These are phyloP conservation scores for Siderastrea siderea DNA, from an alignment of 92 coral and sea anemone genomes.

Conservation along the genomic window DNA sequence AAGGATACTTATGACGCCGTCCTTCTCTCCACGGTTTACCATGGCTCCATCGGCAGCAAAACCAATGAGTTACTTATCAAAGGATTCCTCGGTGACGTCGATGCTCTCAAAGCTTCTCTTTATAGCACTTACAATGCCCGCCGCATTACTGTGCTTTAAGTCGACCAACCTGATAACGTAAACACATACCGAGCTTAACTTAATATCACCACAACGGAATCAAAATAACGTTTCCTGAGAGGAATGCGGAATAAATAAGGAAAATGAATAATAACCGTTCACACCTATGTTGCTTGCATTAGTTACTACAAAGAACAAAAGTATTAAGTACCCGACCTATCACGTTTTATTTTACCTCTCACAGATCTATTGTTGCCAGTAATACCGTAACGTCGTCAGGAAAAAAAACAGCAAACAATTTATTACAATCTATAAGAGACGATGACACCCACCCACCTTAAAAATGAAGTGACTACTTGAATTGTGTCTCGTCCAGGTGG, in stretches of 20 bases:
- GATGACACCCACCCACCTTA: too few relatives aligned
- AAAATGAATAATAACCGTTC: background rate
- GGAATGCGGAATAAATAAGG: background rate
- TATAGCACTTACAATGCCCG: conserved; percentile 72
- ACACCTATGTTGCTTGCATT: conserved; percentile 3
- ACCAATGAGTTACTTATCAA: conserved; percentile 71
- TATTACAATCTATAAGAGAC: too few relatives aligned
- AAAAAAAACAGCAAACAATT: too few relatives aligned
- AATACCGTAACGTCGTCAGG: too few relatives aligned
- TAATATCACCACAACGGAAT: conserved; percentile 2
- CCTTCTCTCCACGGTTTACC: conserved; percentile 66
- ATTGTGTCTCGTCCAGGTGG: too few relatives aligned
- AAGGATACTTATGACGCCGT: conserved; percentile 68
- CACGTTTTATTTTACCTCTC: background rate
- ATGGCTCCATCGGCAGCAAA: conserved; percentile 74
- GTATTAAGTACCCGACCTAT: background rate
- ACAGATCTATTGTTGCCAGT: too few relatives aligned
- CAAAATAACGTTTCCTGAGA: background rate
- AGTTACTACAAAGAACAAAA: background rate
- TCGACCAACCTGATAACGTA: conserved; percentile 42
- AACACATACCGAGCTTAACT: background rate
- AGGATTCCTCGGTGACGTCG: conserved; percentile 66
- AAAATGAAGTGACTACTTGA: too few relatives aligned
- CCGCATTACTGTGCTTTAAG: conserved; percentile 74
- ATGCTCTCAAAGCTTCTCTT: conserved; percentile 67